Evolutionary conservation across 2,113 vertebrate genomes (phyloP), one percentile per base, ranked within the genome.

Genomic region (Clupea harengus): DNA sequence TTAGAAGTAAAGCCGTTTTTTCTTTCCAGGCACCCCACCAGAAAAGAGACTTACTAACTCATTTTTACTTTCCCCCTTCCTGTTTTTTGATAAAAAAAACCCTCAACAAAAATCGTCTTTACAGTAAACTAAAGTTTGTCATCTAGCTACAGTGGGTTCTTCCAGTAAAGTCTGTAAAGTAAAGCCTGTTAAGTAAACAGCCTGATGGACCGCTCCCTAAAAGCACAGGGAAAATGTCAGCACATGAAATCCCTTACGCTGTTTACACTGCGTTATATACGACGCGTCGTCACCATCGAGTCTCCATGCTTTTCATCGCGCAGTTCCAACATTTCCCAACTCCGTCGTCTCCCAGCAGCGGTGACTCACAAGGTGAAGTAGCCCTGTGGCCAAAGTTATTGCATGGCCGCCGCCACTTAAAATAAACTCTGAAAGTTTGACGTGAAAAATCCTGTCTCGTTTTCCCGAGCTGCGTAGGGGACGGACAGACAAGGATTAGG

Each of bases 391-490:
- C 54, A 81, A 50, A 83, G 88, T 90, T 89, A 92, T 94, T 92
- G 94, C 89, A 95, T 93, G 92, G 92, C 92, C 91, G 11, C 28
- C 39, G 2, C 86, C 83, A 88, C 89, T 87, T 88, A 90, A 94
- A 92, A 93, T 94, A 92, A 95, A 94, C 67, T 75, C 25, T 32
- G 2, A 75, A 13, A 75, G 28, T 32, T 75, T 32, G 13, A 4
- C 11, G 11, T 75, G 0, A 75, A 75, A 25, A 25, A 1, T 25
- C 25, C 2, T 25, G 28, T 75, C 67, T 64, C 2, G 6, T n/a
- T 64, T 39, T 39, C 39, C n/a, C n/a, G 22, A 57, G 52, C 52
- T 20, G 17, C 1, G 18, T n/a, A 8, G n/a, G 54, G n/a, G n/a
- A 25, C 60, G 25, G 60, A 64, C 22, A 75, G 67, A 32, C 1